Evolutionary conservation across 1,140 invertebrate species (phyloP).

Genomic region (Maconellicoccus hirsutus): DNA sequence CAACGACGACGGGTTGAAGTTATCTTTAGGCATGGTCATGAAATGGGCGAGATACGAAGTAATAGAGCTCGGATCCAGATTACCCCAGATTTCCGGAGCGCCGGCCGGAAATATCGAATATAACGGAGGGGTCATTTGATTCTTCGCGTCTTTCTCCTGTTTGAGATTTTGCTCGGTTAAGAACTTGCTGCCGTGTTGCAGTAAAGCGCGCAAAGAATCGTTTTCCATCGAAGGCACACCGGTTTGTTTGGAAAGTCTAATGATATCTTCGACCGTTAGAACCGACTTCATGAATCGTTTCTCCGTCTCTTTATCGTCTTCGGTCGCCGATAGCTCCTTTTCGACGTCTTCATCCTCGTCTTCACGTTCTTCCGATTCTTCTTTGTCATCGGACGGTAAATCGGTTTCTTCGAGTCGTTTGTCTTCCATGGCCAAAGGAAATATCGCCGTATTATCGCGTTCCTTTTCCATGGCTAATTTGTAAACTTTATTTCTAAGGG

Average conservation of each 20-base stretch:
- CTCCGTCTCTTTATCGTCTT: slow-evolving; percentile 51
- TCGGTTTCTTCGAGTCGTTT: slow-evolving; percentile 23
- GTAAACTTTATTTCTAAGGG: slow-evolving; percentile 86
- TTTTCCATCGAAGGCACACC: slow-evolving; percentile 33
- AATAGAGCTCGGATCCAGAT: slow-evolving; percentile 42
- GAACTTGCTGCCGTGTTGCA: slow-evolving; percentile 40
- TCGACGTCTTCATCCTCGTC: slow-evolving; percentile 38
- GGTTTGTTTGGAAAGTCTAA: slow-evolving; percentile 43
- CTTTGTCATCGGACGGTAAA: slow-evolving; percentile 26
- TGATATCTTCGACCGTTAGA: slow-evolving; percentile 46
- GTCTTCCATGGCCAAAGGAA: background rate
- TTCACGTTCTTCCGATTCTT: slow-evolving; percentile 36
- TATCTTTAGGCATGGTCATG: background rate
- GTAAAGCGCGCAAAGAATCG: slow-evolving; percentile 45
- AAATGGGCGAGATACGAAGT: slow-evolving; percentile 44
- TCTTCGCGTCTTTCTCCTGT: slow-evolving; percentile 26
- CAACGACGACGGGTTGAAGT: background rate
- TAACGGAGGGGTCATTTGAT: slow-evolving; percentile 19
- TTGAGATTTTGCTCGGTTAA: slow-evolving; percentile 21
- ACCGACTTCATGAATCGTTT: slow-evolving; percentile 43
- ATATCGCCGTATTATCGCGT: slow-evolving; percentile 37
- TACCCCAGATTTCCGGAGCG: slow-evolving; percentile 35
- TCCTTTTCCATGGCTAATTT: slow-evolving; percentile 64
- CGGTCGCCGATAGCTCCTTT: slow-evolving; percentile 45
- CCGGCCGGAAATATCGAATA: slow-evolving; percentile 25